A percentile compares a stretch with the other conserved stretches of the same genome.
These are phyloP conservation scores for Spialia ferax DNA, from an alignment of 2,888 invertebrate genomes.

Conservation along the genomic window DNA sequence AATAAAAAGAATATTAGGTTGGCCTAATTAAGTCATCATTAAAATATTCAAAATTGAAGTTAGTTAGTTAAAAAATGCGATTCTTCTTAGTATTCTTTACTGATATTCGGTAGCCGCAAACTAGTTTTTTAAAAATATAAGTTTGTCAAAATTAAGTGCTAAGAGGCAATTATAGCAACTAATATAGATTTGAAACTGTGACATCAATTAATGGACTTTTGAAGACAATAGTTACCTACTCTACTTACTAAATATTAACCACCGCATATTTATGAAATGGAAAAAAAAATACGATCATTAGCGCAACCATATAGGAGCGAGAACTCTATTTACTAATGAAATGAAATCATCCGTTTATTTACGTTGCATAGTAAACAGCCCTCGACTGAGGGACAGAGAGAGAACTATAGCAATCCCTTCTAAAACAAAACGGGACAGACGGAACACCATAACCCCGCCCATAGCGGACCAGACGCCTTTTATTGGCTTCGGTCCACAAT, in stretches of 20 bases:
- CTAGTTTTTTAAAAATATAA: too few species aligned
- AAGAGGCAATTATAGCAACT: too few species aligned
- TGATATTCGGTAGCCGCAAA: too few species aligned
- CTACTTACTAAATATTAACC: not conserved
- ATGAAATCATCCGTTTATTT: slow-evolving; percentile 82
- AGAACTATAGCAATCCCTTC: slow-evolving; percentile 40
- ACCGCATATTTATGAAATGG: not conserved
- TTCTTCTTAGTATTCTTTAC: too few species aligned
- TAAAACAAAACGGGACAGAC: slow-evolving; percentile 53
- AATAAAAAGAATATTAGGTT: too few species aligned
- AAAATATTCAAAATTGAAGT: too few species aligned
- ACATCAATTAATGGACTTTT: slow-evolving; percentile 27
- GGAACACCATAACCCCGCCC: slow-evolving; percentile 67
- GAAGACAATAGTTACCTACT: too few species aligned
- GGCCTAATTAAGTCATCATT: too few species aligned
- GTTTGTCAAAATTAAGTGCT: too few species aligned
- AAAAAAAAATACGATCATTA: slow-evolving; percentile 47
- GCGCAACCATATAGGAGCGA: slow-evolving; percentile 52
- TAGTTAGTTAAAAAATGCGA: too few species aligned
- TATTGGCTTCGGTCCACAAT: slow-evolving; percentile 74
- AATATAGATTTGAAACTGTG: not conserved
- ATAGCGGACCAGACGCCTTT: slow-evolving; percentile 58
- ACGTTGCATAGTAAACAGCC: slow-evolving; percentile 71
- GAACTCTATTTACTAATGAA: slow-evolving; percentile 69
- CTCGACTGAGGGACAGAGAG: slow-evolving; percentile 53